phyloP scores from a whole-genome alignment of 2,888 invertebrate genomes.

The Hypomecis punctinalis region DNA sequence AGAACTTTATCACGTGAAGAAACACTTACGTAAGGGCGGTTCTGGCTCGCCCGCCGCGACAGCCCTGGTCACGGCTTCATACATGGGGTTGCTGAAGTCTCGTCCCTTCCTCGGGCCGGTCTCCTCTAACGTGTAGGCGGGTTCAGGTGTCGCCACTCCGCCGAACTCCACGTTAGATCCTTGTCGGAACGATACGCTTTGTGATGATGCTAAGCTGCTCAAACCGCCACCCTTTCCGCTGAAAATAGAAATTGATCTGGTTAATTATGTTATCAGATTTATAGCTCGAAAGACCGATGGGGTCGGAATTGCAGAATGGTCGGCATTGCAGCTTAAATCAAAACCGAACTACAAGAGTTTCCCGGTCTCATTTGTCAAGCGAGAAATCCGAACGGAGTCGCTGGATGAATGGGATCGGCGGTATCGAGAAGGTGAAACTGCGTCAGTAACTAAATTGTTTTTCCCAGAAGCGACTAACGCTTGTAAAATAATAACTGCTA shows the following conservation, averaged over 20 bases:
- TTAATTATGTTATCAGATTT: not conserved
- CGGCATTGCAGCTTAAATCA: too few relatives aligned
- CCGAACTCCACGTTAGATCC: slow-evolving; percentile 97
- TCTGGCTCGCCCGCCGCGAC: slow-evolving; percentile 70
- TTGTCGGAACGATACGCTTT: slow-evolving; percentile 96
- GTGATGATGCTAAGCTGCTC: slow-evolving; percentile 92
- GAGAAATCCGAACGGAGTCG: too few relatives aligned
- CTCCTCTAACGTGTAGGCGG: slow-evolving; percentile 91
- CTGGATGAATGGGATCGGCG: too few relatives aligned
- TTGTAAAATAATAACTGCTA: too few relatives aligned
- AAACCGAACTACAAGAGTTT: too few relatives aligned
- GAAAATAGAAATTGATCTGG: slow-evolving; percentile 22
- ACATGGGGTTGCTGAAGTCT: slow-evolving; percentile 99
- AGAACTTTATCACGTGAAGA: not conserved
- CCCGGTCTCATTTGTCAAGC: too few relatives aligned
- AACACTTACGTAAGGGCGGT: slow-evolving; percentile 66
- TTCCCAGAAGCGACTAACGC: too few relatives aligned
- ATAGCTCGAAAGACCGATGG: too few relatives aligned
- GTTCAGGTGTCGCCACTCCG: slow-evolving; percentile 82
- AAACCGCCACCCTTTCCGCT: slow-evolving; percentile 93
- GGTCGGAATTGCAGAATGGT: too few relatives aligned
- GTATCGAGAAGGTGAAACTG: too few relatives aligned
- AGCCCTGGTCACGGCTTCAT: slow-evolving; percentile 93
- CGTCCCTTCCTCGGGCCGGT: slow-evolving; percentile 88
- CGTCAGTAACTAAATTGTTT: too few relatives aligned